A percentile compares a stretch with the other conserved stretches of the same genome.
phyloP scores from a whole-genome alignment of 2,797 vertebrate genomes.

The Anniella stebbinsi region DNA sequence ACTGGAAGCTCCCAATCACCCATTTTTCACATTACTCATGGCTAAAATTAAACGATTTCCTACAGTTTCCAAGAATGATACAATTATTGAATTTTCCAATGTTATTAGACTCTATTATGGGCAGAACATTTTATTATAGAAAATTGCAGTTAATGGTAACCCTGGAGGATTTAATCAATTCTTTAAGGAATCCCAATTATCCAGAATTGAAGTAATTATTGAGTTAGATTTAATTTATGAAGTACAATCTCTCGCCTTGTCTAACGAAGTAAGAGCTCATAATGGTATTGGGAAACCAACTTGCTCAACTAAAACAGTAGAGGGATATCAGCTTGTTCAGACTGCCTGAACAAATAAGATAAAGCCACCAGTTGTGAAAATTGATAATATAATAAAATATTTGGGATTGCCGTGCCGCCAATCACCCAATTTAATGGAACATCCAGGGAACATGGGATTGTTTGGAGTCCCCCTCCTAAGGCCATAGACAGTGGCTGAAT shows the following conservation, averaged over 20 bases:
- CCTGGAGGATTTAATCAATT: constrained; percentile 13
- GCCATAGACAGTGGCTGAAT: too few species aligned
- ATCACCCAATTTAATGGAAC: not conserved
- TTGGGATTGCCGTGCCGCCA: not conserved
- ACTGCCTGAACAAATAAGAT: not conserved
- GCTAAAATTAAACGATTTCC: not conserved
- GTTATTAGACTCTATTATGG: not conserved
- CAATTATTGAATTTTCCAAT: not conserved
- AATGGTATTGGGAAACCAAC: not conserved
- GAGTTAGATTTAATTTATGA: constrained; percentile 5
- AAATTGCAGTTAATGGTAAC: constrained; percentile 9
- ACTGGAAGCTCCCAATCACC: not conserved
- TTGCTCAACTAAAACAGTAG: not conserved
- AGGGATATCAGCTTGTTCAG: not conserved
- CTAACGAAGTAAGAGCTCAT: not conserved
- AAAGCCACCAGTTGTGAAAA: not conserved
- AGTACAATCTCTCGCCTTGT: not conserved
- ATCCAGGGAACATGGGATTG: too few species aligned
- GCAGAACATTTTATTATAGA: not conserved
- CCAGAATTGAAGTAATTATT: constrained; percentile 14
- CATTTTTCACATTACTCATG: not conserved
- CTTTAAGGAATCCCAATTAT: constrained; percentile 11
- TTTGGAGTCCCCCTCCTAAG: too few species aligned
- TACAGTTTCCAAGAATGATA: not conserved
- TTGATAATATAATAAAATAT: not conserved